These are phyloP conservation scores for Hybognathus amarus DNA, from an alignment of 2,797 vertebrate genomes.

Conservation along the genomic window DNA sequence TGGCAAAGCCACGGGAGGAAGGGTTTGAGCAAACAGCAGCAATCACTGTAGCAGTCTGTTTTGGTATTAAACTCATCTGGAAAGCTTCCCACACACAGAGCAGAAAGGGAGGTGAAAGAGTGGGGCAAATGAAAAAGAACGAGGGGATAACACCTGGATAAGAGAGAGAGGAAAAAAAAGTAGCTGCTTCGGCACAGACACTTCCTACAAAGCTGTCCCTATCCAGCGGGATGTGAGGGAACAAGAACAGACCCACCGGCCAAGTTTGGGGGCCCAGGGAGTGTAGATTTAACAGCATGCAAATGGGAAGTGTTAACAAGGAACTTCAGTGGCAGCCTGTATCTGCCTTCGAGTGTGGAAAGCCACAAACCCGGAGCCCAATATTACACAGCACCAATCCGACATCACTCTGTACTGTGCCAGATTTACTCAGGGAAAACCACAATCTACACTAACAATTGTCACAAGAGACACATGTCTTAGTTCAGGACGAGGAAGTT, in stretches of 20 bases:
- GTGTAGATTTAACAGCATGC: conserved; percentile 60
- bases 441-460: conserved; percentile 44
- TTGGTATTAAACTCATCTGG: conserved; percentile 61
- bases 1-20: conserved; percentile 51
- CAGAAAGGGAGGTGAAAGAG: conserved; percentile 35
- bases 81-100: conserved; percentile 59
- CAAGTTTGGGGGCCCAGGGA: conserved; percentile 47
- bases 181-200: conserved; percentile 59
- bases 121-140: neutral
- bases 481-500: neutral
- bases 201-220: conserved; percentile 52
- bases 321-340: conserved; percentile 52
- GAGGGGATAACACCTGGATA: conserved; percentile 55
- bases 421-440: conserved; percentile 49
- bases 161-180: conserved; percentile 57
- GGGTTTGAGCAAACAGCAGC: conserved; percentile 51
- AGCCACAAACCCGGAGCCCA: conserved; percentile 64
- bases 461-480: conserved; percentile 31
- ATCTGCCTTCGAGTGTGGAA: conserved; percentile 56
- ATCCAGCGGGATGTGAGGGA: conserved; percentile 41
- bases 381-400: conserved; percentile 57
- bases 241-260: conserved; percentile 62
- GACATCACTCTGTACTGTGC: conserved; percentile 15
- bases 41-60: conserved; percentile 35
- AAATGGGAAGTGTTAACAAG: conserved; percentile 73